Percentiles rank a stretch among this genome's conserved stretches.
phyloP scores from a whole-genome alignment of 2,888 invertebrate genomes.

The Odontocerum albicorne region DNA sequence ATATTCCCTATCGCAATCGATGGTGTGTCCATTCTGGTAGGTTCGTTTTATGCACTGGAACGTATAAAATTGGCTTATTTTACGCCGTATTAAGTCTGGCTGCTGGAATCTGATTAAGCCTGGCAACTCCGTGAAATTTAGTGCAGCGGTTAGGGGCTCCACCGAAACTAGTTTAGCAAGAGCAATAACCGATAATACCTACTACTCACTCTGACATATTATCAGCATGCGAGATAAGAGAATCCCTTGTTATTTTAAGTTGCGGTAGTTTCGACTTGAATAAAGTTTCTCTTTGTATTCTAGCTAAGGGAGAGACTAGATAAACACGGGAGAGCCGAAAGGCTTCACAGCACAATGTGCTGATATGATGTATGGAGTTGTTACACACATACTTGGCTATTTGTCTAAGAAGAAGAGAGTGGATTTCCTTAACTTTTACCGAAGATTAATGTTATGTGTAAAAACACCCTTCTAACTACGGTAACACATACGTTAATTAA shows the following conservation, averaged over 20 bases:
- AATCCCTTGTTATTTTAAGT: conserved; percentile 35
- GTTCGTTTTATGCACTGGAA: no score
- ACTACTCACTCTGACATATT: conserved; percentile 34
- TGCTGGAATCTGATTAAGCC: background rate
- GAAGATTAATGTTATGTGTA: no score
- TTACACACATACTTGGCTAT: background rate
- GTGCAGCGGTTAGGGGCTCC: background rate
- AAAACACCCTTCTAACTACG: no score
- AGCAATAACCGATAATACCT: conserved; percentile 34
- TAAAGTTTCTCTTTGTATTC: conserved; percentile 29
- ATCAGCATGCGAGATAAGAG: conserved; percentile 32
- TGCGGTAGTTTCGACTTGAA: conserved; percentile 31
- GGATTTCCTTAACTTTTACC: conserved; percentile 4
- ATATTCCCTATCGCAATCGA: no score
- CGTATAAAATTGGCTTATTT: no score
- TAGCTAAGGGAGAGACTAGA: conserved; percentile 3
- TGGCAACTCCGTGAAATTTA: background rate
- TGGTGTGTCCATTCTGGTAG: no score
- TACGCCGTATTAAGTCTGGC: background rate
- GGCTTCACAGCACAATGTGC: conserved; percentile 15
- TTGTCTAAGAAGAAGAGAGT: background rate
- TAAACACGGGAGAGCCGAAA: conserved; percentile 5
- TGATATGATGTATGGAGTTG: conserved; percentile 11
- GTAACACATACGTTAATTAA: no score
- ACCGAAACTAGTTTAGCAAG: conserved; percentile 34